Conservation (phyloP, 1,140 invertebrate species). For the Lanistes nyassanus region DNA sequence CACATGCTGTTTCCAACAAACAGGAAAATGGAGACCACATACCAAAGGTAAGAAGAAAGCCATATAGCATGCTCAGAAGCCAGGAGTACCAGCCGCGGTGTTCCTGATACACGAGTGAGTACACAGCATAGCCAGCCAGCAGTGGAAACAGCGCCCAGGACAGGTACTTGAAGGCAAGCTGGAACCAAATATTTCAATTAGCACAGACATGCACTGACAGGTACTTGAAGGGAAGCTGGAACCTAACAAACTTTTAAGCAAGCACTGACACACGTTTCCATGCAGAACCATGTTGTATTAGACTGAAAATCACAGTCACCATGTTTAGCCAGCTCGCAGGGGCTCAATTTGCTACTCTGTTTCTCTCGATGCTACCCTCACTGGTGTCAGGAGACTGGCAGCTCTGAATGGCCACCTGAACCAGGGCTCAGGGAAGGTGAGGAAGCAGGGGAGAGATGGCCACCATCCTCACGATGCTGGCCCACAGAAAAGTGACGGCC, state of each 20-base stretch:
- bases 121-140: conserved; percentile 90
- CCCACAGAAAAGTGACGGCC: no score
- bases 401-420: no score
- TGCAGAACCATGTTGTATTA: neutral
- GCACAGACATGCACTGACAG: neutral
- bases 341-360: no score
- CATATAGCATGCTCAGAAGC: conserved; percentile 93
- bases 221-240: no score
- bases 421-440: no score
- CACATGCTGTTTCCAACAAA: neutral
- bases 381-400: no score
- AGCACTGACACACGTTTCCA: neutral
- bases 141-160: conserved; percentile 96
- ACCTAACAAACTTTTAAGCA: neutral
- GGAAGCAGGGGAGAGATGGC: no score
- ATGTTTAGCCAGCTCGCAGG: no score
- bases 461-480: no score
- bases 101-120: conserved; percentile 96
- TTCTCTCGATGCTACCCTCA: no score
- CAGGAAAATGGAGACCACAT: conserved; percentile 47
- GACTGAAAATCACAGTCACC: neutral
- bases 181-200: conserved; percentile 6
- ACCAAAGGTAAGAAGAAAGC: conserved; percentile 97
- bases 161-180: conserved; percentile 93
- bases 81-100: conserved; percentile 98